Evolutionary conservation across 2,113 vertebrate species (phyloP).

Genomic region (Calyptomena viridis): DNA sequence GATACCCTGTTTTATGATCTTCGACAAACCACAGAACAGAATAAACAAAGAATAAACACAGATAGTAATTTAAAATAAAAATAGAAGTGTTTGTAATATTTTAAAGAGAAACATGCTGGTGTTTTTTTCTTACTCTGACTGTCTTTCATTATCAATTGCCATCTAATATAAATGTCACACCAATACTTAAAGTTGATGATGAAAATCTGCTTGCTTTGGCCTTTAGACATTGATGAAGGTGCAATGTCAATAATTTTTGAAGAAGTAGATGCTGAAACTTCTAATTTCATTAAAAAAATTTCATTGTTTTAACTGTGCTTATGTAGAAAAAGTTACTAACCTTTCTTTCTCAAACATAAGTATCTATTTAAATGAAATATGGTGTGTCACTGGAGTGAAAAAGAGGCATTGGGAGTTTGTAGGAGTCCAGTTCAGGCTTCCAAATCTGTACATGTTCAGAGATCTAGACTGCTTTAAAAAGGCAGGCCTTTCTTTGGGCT

Average conservation of each 20-base stretch:
- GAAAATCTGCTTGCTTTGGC: not conserved
- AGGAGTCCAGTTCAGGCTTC: not conserved
- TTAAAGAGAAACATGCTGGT: not conserved
- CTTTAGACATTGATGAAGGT: not conserved
- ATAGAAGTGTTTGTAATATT: not conserved
- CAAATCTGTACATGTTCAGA: not conserved
- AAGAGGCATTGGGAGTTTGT: not conserved
- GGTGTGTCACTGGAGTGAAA: not conserved
- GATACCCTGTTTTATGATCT: too few species aligned
- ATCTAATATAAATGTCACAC: not conserved
- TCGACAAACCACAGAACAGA: not conserved
- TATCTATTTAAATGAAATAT: not conserved
- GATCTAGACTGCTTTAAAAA: not conserved
- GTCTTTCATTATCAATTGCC: not conserved
- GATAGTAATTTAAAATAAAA: not conserved
- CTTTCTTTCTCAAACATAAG: not conserved
- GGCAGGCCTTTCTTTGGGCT: not conserved
- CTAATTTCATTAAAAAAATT: not conserved
- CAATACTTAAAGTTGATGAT: not conserved
- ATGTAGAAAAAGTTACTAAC: not conserved
- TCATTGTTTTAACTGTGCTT: not conserved
- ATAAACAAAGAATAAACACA: not conserved
- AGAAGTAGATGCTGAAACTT: not conserved
- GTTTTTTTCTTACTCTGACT: not conserved
- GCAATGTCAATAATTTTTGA: not conserved